A percentile compares a stretch with the other conserved stretches of the same genome.
Conservation (phyloP, 2,797 vertebrate genomes). For the Muscicapa comitata region DNA sequence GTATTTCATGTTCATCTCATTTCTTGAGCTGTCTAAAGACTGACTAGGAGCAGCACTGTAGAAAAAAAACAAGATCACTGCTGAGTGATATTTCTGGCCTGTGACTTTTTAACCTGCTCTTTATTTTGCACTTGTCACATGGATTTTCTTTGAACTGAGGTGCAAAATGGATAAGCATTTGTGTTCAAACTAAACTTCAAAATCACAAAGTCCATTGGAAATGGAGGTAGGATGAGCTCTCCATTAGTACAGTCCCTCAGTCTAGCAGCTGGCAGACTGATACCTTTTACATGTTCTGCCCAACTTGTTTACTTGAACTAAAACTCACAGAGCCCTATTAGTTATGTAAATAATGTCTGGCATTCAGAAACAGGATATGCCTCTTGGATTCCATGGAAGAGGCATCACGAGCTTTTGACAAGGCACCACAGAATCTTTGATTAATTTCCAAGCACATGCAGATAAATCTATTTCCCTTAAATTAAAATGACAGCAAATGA, state of each 20-base stretch:
- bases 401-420: neutral
- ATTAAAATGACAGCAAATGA: neutral
- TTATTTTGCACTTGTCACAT: neutral
- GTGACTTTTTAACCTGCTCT: neutral
- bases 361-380: neutral
- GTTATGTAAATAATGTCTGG: neutral
- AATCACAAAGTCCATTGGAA: neutral
- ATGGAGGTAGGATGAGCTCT: neutral
- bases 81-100: neutral
- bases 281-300: neutral
- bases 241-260: neutral
- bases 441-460: neutral
- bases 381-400: neutral
- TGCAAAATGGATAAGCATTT: neutral
- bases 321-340: neutral
- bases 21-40: neutral
- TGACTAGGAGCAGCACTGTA: neutral
- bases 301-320: neutral
- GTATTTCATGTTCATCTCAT: neutral
- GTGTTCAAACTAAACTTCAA: neutral
- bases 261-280: neutral
- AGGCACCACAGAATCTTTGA: neutral
- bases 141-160: neutral
- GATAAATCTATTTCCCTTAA: neutral
- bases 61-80: neutral